Percentiles rank a stretch among this genome's conserved stretches.
These are phyloP conservation scores for Gymnobelideus leadbeateri DNA, from an alignment of 2,113 vertebrate genomes.

Conservation along the genomic window DNA sequence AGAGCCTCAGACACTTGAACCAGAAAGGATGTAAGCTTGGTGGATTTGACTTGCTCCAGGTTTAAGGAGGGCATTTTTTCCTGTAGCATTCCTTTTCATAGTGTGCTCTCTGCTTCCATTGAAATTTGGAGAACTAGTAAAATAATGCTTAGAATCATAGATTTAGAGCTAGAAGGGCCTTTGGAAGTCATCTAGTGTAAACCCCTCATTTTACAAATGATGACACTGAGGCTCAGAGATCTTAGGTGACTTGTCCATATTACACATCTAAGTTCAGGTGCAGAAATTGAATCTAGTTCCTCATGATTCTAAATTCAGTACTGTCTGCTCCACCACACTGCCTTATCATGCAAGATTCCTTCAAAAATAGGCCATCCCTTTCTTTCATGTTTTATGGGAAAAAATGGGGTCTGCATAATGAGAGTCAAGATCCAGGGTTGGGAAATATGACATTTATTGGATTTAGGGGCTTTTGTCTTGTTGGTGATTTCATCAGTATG, in stretches of 20 bases:
- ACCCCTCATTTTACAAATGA: not conserved
- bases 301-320: not conserved
- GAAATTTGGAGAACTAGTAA: not conserved
- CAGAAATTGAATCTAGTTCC: not conserved
- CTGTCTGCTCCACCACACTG: not conserved
- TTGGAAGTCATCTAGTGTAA: not conserved
- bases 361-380: not conserved
- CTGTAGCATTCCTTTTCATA: not conserved
- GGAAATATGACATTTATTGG: not conserved
- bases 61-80: not conserved
- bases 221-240: not conserved
- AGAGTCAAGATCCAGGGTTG: not conserved
- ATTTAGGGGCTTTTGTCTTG: not conserved
- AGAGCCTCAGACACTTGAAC: not conserved
- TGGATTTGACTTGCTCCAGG: not conserved
- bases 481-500: not conserved
- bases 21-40: not conserved
- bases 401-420: not conserved
- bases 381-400: constrained; percentile 14
- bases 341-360: not conserved
- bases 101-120: constrained; percentile 1
- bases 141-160: not conserved
- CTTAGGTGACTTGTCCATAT: not conserved
- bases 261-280: not conserved
- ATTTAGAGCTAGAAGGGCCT: not conserved